Percentiles rank a stretch among this genome's conserved stretches.
Evolutionary conservation across 1,140 invertebrate species (phyloP).

Genomic region (Tetramorium alpestre): DNA sequence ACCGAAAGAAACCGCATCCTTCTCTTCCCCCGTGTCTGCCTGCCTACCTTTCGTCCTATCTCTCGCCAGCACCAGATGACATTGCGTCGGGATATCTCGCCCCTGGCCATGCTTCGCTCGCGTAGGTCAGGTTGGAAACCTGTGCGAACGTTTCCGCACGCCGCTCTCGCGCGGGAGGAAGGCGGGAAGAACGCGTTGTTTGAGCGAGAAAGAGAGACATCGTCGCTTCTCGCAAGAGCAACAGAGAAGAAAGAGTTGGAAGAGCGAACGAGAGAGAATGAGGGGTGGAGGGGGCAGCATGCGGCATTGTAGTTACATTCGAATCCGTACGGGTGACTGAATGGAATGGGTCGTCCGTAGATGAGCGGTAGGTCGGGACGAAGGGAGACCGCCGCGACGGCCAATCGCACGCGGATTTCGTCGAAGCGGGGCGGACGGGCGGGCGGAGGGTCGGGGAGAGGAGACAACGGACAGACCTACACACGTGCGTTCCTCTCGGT

Average conservation of each 20-base stretch:
- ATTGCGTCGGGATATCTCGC: conserved; percentile 63
- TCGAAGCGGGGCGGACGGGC: conserved; percentile 26
- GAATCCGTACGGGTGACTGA: conserved; percentile 72
- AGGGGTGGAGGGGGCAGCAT: not conserved
- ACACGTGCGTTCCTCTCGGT: conserved; percentile 72
- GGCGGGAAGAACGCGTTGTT: not conserved
- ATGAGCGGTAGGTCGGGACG: conserved; percentile 28
- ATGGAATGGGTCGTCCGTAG: conserved; percentile 70
- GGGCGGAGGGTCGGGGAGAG: not conserved
- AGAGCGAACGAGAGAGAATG: not conserved
- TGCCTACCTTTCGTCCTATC: not conserved
- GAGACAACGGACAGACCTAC: conserved; percentile 51
- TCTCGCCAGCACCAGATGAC: conserved; percentile 54
- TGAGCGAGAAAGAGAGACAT: not conserved
- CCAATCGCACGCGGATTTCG: conserved; percentile 64
- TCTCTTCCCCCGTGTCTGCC: not conserved
- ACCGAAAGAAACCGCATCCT: not conserved
- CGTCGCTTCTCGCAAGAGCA: not conserved
- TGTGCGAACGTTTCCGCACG: conserved; percentile 70
- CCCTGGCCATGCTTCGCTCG: conserved; percentile 65
- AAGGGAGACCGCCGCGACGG: not conserved
- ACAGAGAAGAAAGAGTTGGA: not conserved
- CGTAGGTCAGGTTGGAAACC: conserved; percentile 75
- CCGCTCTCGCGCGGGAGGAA: conserved; percentile 57
- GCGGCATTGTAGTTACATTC: conserved; percentile 61